A percentile compares a stretch with the other conserved stretches of the same genome.
phyloP scores from a whole-genome alignment of 1,140 invertebrate species.

The Drosophila ercepeae region DNA sequence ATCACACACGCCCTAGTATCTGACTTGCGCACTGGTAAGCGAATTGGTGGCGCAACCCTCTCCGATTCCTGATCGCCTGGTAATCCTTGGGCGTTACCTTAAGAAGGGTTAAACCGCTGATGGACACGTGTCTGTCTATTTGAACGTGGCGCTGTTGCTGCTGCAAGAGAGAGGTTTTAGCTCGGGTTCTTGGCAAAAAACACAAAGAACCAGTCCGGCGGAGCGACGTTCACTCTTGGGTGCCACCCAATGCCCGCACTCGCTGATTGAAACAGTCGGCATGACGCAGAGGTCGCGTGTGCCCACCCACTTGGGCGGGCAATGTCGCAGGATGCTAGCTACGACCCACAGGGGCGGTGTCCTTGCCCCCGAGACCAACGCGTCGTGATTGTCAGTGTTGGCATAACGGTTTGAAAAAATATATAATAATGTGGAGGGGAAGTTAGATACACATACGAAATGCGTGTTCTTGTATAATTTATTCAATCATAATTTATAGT shows the following conservation, averaged over 20 bases:
- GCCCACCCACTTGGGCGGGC: slow-evolving; percentile 60
- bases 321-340: slow-evolving; percentile 8
- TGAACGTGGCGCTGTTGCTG: slow-evolving; percentile 46
- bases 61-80: slow-evolving; percentile 62
- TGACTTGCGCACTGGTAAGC: slow-evolving; percentile 58
- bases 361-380: neutral
- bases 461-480: too few species aligned
- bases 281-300: slow-evolving; percentile 32
- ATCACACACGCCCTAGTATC: slow-evolving; percentile 60
- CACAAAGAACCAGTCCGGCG: slow-evolving; percentile 67
- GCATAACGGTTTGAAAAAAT: neutral
- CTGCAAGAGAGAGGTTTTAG: slow-evolving; percentile 56
- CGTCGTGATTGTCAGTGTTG: slow-evolving; percentile 6
- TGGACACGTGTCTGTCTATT: slow-evolving; percentile 82
- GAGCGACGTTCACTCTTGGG: slow-evolving; percentile 24
- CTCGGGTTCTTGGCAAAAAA: slow-evolving; percentile 67
- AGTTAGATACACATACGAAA: too few species aligned
- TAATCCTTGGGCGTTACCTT: slow-evolving; percentile 84
- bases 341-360: slow-evolving; percentile 61
- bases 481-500: too few species aligned
- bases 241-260: slow-evolving; percentile 67
- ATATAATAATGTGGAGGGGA: neutral
- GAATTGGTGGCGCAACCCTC: neutral
- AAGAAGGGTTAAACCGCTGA: slow-evolving; percentile 84
- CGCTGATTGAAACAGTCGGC: slow-evolving; percentile 47